Percentiles rank a stretch among this genome's conserved stretches.
phyloP scores from a whole-genome alignment of 2,113 vertebrate species.

The Austrofundulus limnaeus region DNA sequence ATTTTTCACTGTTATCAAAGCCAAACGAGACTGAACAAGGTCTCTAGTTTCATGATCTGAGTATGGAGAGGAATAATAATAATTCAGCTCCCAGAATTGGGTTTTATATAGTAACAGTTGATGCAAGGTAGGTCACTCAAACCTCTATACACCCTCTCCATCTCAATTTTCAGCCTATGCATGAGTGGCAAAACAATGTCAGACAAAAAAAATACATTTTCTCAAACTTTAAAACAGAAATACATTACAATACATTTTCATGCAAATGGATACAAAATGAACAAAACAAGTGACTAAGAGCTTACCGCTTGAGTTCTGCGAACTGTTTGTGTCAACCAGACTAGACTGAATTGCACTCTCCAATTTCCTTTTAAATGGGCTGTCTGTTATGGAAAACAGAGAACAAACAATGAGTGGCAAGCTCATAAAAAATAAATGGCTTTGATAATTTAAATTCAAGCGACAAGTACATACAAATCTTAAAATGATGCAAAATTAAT shows the following conservation, averaged over 20 bases:
- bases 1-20: slow-evolving; percentile 14
- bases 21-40: slow-evolving; percentile 24
- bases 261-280: slow-evolving; percentile 11
- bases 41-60: slow-evolving; percentile 18
- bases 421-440: slow-evolving; percentile 7
- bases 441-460: slow-evolving; percentile 28
- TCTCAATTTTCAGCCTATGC: slow-evolving; percentile 34
- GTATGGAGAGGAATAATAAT: slow-evolving; percentile 17
- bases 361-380: slow-evolving; percentile 88
- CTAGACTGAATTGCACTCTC: slow-evolving; percentile 90
- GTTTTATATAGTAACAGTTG: slow-evolving; percentile 44
- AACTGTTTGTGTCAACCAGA: slow-evolving; percentile 94
- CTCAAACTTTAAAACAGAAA: slow-evolving; percentile 28
- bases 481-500: slow-evolving; percentile 36
- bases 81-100: slow-evolving; percentile 19
- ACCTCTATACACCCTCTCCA: slow-evolving; percentile 27
- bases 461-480: slow-evolving; percentile 16
- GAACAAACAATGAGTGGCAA: slow-evolving; percentile 40
- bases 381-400: slow-evolving; percentile 81
- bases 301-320: slow-evolving; percentile 97
- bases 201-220: slow-evolving; percentile 34
- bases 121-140: slow-evolving; percentile 48
- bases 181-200: slow-evolving; percentile 21
- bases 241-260: slow-evolving; percentile 25
- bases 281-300: slow-evolving; percentile 23